Conservation (phyloP, 2,797 vertebrate species). For the Bryconaethiops microstoma region DNA sequence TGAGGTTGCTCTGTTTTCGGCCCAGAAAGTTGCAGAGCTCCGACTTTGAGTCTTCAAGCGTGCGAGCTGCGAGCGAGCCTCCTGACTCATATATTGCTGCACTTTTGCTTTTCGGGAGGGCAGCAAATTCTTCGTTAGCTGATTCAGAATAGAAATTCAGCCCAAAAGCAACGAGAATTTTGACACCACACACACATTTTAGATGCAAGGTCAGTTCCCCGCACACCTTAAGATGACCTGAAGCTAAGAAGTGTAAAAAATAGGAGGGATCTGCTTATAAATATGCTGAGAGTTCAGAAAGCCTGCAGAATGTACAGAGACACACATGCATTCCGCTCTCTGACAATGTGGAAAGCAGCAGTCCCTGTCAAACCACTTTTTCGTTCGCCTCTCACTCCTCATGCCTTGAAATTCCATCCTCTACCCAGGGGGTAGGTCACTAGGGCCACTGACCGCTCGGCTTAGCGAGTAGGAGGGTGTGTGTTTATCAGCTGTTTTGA, state of each 20-base stretch:
- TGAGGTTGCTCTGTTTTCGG: constrained; percentile 52
- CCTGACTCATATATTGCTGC: constrained; percentile 30
- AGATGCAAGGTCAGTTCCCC: neutral
- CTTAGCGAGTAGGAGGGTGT: constrained; percentile 2
- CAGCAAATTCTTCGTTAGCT: neutral
- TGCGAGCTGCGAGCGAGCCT: constrained; percentile 11
- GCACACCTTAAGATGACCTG: neutral
- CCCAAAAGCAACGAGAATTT: constrained; percentile 58
- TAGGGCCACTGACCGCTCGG: constrained; percentile 24
- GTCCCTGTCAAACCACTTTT: constrained; percentile 65
- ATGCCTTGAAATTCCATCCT: constrained; percentile 76
- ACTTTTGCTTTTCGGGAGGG: constrained; percentile 20
- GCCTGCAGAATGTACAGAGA: neutral
- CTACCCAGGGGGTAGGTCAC: constrained; percentile 67
- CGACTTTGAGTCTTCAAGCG: constrained; percentile 29
- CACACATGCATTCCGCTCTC: constrained; percentile 52
- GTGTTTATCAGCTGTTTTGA: constrained; percentile 5
- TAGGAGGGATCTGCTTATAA: neutral
- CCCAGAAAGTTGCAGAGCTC: constrained; percentile 40
- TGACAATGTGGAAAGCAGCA: constrained; percentile 60
- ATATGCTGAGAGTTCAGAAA: neutral
- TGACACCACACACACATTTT: neutral
- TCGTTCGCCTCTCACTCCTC: constrained; percentile 65
- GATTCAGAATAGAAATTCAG: neutral
- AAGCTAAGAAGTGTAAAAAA: neutral